Conservation (phyloP, 2,113 vertebrate species). For the Nothocercus nigrocapillus region DNA sequence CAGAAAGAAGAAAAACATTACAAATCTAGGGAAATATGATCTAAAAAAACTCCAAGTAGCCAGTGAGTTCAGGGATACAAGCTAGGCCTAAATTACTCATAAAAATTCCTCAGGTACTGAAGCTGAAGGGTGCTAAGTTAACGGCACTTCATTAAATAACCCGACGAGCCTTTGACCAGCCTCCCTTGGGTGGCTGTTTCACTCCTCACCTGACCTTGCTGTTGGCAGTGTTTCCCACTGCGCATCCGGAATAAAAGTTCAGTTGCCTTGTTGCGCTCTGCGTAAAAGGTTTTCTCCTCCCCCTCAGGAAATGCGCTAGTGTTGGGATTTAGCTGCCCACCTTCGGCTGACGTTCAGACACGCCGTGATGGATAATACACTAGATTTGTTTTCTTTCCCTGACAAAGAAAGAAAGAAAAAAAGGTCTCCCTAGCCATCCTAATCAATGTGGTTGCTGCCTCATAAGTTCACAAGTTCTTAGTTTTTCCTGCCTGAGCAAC, state of each 20-base stretch:
- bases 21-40: neutral
- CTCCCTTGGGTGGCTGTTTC: slow-evolving; percentile 14
- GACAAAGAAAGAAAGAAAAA: neutral
- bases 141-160: slow-evolving; percentile 37
- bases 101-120: neutral
- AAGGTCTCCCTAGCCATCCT: neutral
- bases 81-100: neutral
- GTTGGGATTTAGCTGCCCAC: rapidly evolving
- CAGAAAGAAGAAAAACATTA: neutral
- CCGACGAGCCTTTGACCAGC: neutral
- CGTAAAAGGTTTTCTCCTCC: neutral
- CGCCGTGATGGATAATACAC: neutral
- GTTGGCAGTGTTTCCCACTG: neutral
- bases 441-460: neutral
- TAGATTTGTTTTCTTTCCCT: neutral
- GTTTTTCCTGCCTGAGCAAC: neutral
- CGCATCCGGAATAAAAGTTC: neutral
- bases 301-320: neutral
- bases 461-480: neutral
- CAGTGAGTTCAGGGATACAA: neutral
- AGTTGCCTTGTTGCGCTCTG: neutral
- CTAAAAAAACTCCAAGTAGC: neutral
- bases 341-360: neutral
- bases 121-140: slow-evolving; percentile 23
- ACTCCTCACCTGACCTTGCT: neutral